These are phyloP conservation scores for Ypsolopha scabrella DNA, from an alignment of 2,888 invertebrate species.

Conservation along the genomic window DNA sequence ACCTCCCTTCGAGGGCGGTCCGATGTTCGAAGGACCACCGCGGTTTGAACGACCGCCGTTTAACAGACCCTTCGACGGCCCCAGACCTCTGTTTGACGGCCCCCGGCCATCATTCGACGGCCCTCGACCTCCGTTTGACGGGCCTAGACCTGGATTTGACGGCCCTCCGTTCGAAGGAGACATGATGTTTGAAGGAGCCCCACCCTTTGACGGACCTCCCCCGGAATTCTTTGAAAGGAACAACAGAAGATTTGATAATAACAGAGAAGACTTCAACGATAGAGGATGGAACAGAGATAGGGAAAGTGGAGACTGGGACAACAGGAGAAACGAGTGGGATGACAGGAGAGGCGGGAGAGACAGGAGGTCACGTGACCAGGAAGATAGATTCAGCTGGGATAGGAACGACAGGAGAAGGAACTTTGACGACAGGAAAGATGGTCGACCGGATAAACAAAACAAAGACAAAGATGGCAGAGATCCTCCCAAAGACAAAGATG, in stretches of 20 bases:
- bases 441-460: not conserved
- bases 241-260: slow-evolving; percentile 49
- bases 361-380: slow-evolving; percentile 28
- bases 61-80: slow-evolving; percentile 38
- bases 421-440: slow-evolving; percentile 23
- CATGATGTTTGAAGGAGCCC: slow-evolving; percentile 26
- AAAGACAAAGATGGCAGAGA: not conserved
- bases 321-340: slow-evolving; percentile 19
- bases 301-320: slow-evolving; percentile 24
- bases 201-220: slow-evolving; percentile 28
- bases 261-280: slow-evolving; percentile 45
- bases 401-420: slow-evolving; percentile 28
- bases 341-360: slow-evolving; percentile 17
- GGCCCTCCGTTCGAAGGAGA: slow-evolving; percentile 30
- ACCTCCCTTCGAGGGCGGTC: slow-evolving; percentile 34
- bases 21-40: slow-evolving; percentile 29
- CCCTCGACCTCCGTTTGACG: slow-evolving; percentile 18
- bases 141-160: slow-evolving; percentile 11
- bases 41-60: slow-evolving; percentile 32
- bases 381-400: slow-evolving; percentile 25
- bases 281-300: slow-evolving; percentile 45
- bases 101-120: slow-evolving; percentile 14
- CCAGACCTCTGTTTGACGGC: slow-evolving; percentile 29
- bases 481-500: not conserved
- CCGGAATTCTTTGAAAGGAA: slow-evolving; percentile 54